Conservation (phyloP, 2,113 vertebrate species). For the Petrocephalus microphthalmus region DNA sequence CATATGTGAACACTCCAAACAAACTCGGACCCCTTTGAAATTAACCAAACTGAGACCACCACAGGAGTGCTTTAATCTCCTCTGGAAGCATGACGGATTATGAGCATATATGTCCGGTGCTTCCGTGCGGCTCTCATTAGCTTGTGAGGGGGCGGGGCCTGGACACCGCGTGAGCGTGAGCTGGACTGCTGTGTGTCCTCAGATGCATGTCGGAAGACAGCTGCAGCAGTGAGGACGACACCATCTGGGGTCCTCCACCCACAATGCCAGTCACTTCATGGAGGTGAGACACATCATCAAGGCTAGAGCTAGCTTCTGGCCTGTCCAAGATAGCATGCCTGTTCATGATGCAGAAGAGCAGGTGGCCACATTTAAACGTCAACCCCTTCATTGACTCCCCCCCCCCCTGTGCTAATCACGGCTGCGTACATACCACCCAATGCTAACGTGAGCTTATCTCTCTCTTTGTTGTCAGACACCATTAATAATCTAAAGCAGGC, state of each 20-base stretch:
- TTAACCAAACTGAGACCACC: background rate
- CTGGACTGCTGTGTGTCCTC: background rate
- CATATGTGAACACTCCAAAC: background rate
- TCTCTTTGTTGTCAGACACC: too few relatives aligned
- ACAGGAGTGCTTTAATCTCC: background rate
- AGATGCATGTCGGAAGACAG: constrained; percentile 25
- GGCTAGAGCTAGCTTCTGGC: background rate
- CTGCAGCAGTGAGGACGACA: constrained; percentile 22
- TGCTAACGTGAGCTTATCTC: too few relatives aligned
- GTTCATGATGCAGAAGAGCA: background rate
- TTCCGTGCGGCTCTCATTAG: background rate
- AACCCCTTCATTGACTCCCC: background rate
- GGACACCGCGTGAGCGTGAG: background rate
- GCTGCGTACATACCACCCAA: too few relatives aligned
- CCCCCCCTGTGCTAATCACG: background rate
- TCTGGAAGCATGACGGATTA: background rate
- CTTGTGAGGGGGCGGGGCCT: background rate
- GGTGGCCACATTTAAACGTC: background rate
- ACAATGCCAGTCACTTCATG: background rate
- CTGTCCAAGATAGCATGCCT: background rate
- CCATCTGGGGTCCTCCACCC: background rate
- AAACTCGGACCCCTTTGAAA: background rate
- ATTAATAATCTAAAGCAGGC: too few relatives aligned
- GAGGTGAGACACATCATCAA: constrained; percentile 24
- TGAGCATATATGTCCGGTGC: background rate